Evolutionary conservation across 2,797 vertebrate species (phyloP).

Genomic region (Trematomus bernacchii): DNA sequence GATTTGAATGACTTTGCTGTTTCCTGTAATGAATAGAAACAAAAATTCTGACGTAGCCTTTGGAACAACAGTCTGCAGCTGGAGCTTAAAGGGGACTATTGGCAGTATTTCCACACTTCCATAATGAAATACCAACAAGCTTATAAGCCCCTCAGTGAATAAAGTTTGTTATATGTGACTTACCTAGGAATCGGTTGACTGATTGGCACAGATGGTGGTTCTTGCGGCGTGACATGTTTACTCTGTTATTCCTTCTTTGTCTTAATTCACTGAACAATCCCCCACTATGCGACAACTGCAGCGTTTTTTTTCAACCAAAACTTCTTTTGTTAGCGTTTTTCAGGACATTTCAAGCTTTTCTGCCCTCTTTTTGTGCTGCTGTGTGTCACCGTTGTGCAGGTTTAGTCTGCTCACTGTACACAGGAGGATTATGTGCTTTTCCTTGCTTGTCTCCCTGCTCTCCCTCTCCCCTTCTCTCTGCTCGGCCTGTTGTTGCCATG

Average conservation of each 20-base stretch:
- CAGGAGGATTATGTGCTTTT: constrained; percentile 74
- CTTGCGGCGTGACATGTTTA: constrained; percentile 30
- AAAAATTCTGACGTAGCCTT: constrained; percentile 44
- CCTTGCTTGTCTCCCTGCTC: constrained; percentile 63
- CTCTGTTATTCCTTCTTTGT: constrained; percentile 25
- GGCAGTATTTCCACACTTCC: constrained; percentile 29
- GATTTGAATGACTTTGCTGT: constrained; percentile 28
- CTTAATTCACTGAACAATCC: constrained; percentile 30
- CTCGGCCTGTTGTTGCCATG: constrained; percentile 73
- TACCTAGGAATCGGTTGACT: constrained; percentile 21
- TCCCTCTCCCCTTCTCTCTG: constrained; percentile 39
- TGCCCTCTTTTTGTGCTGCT: constrained; percentile 51
- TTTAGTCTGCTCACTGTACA: constrained; percentile 67
- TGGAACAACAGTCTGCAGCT: constrained; percentile 41
- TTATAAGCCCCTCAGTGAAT: constrained; percentile 29
- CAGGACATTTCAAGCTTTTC: constrained; percentile 43
- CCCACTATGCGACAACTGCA: constrained; percentile 8
- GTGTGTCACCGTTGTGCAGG: constrained; percentile 63
- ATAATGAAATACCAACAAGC: constrained; percentile 38
- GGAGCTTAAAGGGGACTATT: constrained; percentile 44
- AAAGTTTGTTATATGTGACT: constrained; percentile 36
- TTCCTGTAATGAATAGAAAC: constrained; percentile 35
- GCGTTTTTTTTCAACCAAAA: constrained; percentile 19
- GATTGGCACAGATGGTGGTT: constrained; percentile 44
- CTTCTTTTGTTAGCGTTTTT: constrained; percentile 40